Percentiles rank a stretch among this genome's conserved stretches.
Conservation (phyloP, 2,797 vertebrate species). For the Sus cebifrons region DNA sequence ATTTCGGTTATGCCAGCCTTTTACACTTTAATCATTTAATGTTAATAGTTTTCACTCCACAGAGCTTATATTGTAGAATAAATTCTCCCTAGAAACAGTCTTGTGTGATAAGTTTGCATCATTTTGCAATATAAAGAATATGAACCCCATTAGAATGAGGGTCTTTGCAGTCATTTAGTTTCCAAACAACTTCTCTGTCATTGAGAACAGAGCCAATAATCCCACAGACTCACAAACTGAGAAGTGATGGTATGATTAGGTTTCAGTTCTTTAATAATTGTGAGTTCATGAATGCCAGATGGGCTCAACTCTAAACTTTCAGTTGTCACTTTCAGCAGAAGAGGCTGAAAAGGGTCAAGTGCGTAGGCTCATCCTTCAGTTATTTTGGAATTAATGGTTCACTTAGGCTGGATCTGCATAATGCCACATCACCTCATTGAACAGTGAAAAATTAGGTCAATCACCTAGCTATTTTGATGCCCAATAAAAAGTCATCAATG, state of each 20-base stretch:
- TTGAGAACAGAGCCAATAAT: background rate
- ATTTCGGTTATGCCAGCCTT: background rate
- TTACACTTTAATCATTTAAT: slow-evolving; percentile 48
- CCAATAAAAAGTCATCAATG: slow-evolving; percentile 23
- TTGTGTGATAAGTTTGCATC: background rate
- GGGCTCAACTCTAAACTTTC: slow-evolving; percentile 60
- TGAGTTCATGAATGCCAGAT: slow-evolving; percentile 3
- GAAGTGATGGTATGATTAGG: background rate
- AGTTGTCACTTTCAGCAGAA: background rate
- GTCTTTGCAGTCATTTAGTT: slow-evolving; percentile 25
- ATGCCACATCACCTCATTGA: slow-evolving; percentile 36
- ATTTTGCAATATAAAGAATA: background rate
- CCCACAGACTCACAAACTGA: slow-evolving; percentile 16
- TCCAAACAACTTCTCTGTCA: slow-evolving; percentile 35
- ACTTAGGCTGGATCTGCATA: slow-evolving; percentile 58
- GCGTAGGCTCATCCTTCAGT: slow-evolving; percentile 45
- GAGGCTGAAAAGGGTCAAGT: slow-evolving; percentile 59
- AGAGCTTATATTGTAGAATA: slow-evolving; percentile 40
- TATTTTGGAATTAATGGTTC: slow-evolving; percentile 73
- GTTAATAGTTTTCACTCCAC: background rate
- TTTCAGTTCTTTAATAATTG: slow-evolving; percentile 35
- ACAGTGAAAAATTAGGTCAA: slow-evolving; percentile 75
- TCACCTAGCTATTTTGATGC: slow-evolving; percentile 65
- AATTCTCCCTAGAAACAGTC: slow-evolving; percentile 37
- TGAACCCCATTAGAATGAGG: slow-evolving; percentile 10